phyloP scores from a whole-genome alignment of 2,797 vertebrate species.

The Thripadectes ignobilis region DNA sequence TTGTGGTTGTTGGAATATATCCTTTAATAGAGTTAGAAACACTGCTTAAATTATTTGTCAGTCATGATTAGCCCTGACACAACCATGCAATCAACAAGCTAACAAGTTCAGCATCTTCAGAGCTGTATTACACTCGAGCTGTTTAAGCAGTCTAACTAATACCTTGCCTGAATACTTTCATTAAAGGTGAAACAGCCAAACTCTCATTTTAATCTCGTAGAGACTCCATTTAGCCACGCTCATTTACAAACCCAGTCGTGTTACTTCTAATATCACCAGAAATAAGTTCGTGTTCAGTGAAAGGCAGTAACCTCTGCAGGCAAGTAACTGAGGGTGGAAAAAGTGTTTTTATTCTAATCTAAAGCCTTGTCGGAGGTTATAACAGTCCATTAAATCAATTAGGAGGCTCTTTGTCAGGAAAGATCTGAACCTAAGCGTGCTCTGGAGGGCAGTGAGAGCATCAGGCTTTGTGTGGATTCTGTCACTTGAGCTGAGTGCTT shows the following conservation, averaged over 20 bases:
- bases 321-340: neutral
- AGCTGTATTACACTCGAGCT: neutral
- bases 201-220: neutral
- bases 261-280: neutral
- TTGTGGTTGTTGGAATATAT: constrained; percentile 4
- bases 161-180: constrained; percentile 14
- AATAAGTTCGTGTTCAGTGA: neutral
- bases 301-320: neutral
- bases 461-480: neutral
- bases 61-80: constrained; percentile 48
- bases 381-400: constrained; percentile 29
- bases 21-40: constrained; percentile 53
- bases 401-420: neutral
- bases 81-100: constrained; percentile 49
- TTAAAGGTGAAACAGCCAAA: constrained; percentile 9
- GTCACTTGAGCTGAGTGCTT: neutral
- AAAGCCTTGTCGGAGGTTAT: neutral
- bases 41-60: constrained; percentile 61
- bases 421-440: neutral
- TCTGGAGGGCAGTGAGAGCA: neutral
- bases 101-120: constrained; percentile 35
- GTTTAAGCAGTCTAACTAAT: constrained; percentile 5
- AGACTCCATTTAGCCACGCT: neutral
- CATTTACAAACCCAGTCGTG: neutral
- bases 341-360: neutral